Evolutionary conservation across 2,113 vertebrate genomes (phyloP).

Genomic region (Columba livia): DNA sequence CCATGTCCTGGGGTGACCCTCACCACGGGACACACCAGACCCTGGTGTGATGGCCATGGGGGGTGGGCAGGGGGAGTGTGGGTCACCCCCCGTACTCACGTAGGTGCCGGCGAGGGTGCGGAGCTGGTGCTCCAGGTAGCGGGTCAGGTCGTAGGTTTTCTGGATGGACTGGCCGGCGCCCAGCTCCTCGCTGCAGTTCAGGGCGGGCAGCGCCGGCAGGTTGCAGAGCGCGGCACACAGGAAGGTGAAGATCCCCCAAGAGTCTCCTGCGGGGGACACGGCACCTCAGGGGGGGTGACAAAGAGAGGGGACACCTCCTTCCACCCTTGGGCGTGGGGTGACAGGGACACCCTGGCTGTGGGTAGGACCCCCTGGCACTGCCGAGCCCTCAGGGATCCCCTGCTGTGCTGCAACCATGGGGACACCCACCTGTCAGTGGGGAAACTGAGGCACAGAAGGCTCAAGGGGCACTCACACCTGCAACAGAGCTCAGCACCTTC

Average conservation of each 20-base stretch:
- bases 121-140: conserved; percentile 96
- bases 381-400: too few relatives aligned
- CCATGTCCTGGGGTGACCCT: too few relatives aligned
- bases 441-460: background rate
- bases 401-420: background rate
- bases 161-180: conserved; percentile 91
- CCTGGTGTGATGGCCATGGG: too few relatives aligned
- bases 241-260: conserved; percentile 83
- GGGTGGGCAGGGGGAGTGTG: background rate
- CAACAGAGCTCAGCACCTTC: background rate
- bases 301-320: too few relatives aligned
- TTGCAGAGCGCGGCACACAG: conserved; percentile 83
- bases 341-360: background rate
- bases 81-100: conserved; percentile 75
- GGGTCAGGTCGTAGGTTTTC: conserved; percentile 95
- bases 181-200: conserved; percentile 79
- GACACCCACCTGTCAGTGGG: background rate
- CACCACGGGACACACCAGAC: too few relatives aligned
- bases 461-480: background rate
- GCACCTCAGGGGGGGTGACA: background rate
- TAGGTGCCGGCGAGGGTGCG: conserved; percentile 94
- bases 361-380: too few relatives aligned
- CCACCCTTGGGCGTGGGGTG: background rate
- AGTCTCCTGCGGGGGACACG: conserved; percentile 78
- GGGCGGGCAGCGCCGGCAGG: conserved; percentile 78